Base-by-base conservation (phyloP, 2,113 vertebrate species). In the Machaerirhynchus nigripectus region DNA sequence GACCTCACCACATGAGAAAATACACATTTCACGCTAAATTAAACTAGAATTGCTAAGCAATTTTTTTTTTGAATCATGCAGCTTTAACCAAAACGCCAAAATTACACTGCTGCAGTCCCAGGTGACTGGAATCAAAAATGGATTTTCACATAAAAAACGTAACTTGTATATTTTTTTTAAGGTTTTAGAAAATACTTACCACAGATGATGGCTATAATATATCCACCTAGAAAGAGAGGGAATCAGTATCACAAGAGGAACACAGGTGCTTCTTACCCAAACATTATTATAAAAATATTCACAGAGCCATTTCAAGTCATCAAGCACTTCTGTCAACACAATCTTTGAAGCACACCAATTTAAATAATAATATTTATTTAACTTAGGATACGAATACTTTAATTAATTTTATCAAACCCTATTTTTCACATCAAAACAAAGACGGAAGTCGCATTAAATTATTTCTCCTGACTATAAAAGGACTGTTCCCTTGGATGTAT, bases 401-500 rank as follows among this genome's bases (percentile, higher is more conserved):
- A 53, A 63, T 6, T 13, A 8, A 46, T 39, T 65, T 80, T 26
- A 69, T 5, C 31, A 4, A 77, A 50, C 11, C 4, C 17, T 6
- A 1, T 11, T 75, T 69, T 50, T 19, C 26, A 12, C 1, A 18
- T 1, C 12, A 22, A 82, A 84, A 79, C 6, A 55, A 91, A 76
- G 44, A 31, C 7, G 26, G 40, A 35, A 57, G 28, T 13, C 24
- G 50, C 46, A 35, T 14, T 24, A 23, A 50, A 50, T 12, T 0
- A 33, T 21, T 78, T 71, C 40, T 82, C 49, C 57, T 22, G 30
- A 22, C 7, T 1, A 46, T 1, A 14, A 17, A 46, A 85, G 11
- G 6, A 8, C n/a, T 0, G 1, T 4, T 42, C 6, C 13, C 10
- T 8, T 5, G 4, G 30, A 4, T 3, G 5, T 2, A 3, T 26